These are phyloP conservation scores for Hybos culiciformis DNA, from an alignment of 2,888 invertebrate species.

Conservation along the genomic window DNA sequence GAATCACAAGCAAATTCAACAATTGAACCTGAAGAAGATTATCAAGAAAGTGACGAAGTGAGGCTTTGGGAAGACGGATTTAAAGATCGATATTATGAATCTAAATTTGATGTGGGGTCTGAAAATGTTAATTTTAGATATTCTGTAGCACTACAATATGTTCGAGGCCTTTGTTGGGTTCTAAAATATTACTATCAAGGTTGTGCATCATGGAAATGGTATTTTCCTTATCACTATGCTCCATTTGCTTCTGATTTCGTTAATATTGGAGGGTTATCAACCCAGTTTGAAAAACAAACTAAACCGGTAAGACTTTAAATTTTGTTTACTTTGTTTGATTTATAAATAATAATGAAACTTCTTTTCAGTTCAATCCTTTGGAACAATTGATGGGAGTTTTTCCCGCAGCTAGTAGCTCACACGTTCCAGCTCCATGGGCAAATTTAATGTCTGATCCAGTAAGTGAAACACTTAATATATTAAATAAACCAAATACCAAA, in stretches of 20 bases:
- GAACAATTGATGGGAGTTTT: constrained; percentile 99
- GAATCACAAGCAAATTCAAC: constrained; percentile 25
- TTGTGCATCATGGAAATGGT: constrained; percentile 99
- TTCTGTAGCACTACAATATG: constrained; percentile 87
- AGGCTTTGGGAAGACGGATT: constrained; percentile 93
- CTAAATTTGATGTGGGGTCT: constrained; percentile 70
- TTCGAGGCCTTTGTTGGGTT: constrained; percentile 95
- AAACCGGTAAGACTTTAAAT: constrained; percentile 53
- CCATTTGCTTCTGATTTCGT: constrained; percentile 99
- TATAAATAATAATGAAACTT: constrained; percentile 1
- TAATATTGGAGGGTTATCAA: constrained; percentile 72
- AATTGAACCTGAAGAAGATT: constrained; percentile 48
- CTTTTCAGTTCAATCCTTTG: constrained; percentile 74
- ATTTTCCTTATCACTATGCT: constrained; percentile 98
- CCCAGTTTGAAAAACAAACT: constrained; percentile 77
- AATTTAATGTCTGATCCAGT: constrained; percentile 83
- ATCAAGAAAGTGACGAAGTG: constrained; percentile 76
- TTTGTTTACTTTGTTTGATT: constrained; percentile 3
- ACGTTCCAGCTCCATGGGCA: constrained; percentile 90
- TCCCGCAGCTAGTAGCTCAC: constrained; percentile 89
- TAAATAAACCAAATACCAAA: no score
- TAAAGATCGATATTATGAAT: constrained; percentile 95
- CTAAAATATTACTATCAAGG: constrained; percentile 98
- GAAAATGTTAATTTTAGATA: constrained; percentile 76
- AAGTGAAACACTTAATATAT: constrained; percentile 24